Base-by-base conservation (phyloP, 2,797 vertebrate genomes). In the Thunnus albacares region DNA sequence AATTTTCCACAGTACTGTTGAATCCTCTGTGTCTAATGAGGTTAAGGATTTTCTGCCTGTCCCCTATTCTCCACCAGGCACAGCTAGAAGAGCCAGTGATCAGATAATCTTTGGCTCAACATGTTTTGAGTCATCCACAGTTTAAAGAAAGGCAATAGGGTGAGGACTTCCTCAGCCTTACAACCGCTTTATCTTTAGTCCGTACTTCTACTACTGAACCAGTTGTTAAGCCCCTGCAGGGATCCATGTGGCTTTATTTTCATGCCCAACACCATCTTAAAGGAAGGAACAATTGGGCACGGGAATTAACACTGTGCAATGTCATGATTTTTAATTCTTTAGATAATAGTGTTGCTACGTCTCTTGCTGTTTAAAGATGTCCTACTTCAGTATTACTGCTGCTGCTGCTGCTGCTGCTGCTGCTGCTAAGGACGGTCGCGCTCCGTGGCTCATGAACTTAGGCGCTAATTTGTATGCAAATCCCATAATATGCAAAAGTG, bases 11-110 rank as follows among this genome's bases (percentile, higher is more conserved):
- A 51, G 72, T 47, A 24, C 75, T 68, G 79, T 73, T 58, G 89
- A 86, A 81, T 87, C 82, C 69, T 75, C 84, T 69, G 71, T 81
- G 70, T 88, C 89, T 84, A 91, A 93, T 90, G 73, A 90, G 84
- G 81, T 84, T 92, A 84, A 88, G 83, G 77, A 85, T 88, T 89
- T 83, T 67, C 81, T 64, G 67, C 78, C 81, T 77, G 83, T 57
- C 58, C 63, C 70, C 24, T 66, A 57, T 87, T 83, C 57, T 90
- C 75, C 33, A 77, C 63, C 68, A 78, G 73, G 35, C 77, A 78
- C 77, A 73, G 77, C 61, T 81, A 61, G 81, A 73, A 74, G 74
- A 84, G 79, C 43, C 49, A 57, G 70, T 51, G 60, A 93, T 90
- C 85, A 86, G 80, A 92, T 88, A 67, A 86, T 83, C 76, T 84